A percentile compares a stretch with the other conserved stretches of the same genome.
These are phyloP conservation scores for Baronia brevicornis DNA, from an alignment of 2,888 invertebrate species.

Conservation along the genomic window DNA sequence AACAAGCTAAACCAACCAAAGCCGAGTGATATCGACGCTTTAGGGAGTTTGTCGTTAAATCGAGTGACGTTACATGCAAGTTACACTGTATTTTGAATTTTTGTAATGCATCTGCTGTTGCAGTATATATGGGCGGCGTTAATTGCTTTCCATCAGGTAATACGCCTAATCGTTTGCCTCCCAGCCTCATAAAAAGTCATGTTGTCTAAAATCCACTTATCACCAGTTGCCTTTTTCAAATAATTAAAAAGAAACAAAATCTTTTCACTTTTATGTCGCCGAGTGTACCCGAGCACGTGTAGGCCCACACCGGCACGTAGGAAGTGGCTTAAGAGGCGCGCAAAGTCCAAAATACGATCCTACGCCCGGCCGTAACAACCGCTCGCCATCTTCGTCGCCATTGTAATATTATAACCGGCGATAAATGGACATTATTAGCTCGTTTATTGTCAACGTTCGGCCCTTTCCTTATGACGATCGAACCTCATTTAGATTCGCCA, in stretches of 20 bases:
- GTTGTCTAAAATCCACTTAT: too few relatives aligned
- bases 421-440: slow-evolving; percentile 11
- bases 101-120: too few relatives aligned
- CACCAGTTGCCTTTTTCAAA: too few relatives aligned
- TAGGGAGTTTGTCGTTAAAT: too few relatives aligned
- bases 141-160: too few relatives aligned
- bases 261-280: not conserved
- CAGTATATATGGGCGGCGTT: too few relatives aligned
- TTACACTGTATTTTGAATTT: too few relatives aligned
- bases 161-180: too few relatives aligned
- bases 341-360: slow-evolving; percentile 27
- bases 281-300: slow-evolving; percentile 6
- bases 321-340: slow-evolving; percentile 22
- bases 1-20: too few relatives aligned
- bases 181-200: too few relatives aligned
- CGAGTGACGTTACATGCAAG: too few relatives aligned
- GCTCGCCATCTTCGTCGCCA: slow-evolving; percentile 16
- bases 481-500: slow-evolving; percentile 7
- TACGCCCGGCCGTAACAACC: slow-evolving; percentile 29
- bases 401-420: slow-evolving; percentile 10
- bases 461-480: slow-evolving; percentile 9
- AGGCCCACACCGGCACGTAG: slow-evolving; percentile 19
- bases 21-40: too few relatives aligned
- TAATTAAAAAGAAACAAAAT: not conserved
- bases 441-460: slow-evolving; percentile 7